Evolutionary conservation across 2,888 invertebrate species (phyloP).

Genomic region (Netelia fuscicornis): DNA sequence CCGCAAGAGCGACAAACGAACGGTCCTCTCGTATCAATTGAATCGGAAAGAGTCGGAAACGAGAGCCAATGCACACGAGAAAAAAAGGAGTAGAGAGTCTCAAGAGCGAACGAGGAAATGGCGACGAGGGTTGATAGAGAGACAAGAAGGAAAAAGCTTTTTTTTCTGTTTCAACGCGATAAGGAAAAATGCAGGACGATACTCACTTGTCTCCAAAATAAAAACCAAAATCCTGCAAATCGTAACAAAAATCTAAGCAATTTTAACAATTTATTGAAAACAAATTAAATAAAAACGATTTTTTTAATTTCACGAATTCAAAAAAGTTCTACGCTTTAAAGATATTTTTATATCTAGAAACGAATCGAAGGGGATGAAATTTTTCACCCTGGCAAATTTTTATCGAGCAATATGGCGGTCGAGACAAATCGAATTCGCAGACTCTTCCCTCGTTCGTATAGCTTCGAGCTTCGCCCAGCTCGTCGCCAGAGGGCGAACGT

Average conservation of each 20-base stretch:
- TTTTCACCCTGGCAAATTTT: no score
- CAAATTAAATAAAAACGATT: not conserved
- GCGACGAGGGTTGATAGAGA: not conserved
- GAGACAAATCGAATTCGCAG: conserved; percentile 62
- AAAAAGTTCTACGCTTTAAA: no score
- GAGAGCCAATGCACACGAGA: conserved; percentile 29
- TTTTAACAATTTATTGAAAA: no score
- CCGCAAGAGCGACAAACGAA: conserved; percentile 44
- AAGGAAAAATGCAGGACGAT: no score
- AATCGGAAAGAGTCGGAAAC: conserved; percentile 54
- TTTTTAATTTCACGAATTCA: not conserved
- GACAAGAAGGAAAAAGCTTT: no score
- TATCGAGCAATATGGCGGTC: conserved; percentile 45
- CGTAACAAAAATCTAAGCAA: no score
- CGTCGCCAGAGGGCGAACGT: conserved; percentile 5
- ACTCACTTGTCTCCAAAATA: no score
- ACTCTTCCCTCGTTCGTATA: not conserved
- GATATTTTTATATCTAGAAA: no score
- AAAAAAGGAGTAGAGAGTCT: not conserved
- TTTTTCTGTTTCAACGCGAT: no score
- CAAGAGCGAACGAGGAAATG: conserved; percentile 36
- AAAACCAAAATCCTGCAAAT: no score
- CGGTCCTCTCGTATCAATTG: conserved; percentile 50
- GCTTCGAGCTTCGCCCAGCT: conserved; percentile 45
- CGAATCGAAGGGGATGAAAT: no score